These are phyloP conservation scores for Phaenicophaeus curvirostris DNA, from an alignment of 2,797 vertebrate genomes.

Conservation along the genomic window DNA sequence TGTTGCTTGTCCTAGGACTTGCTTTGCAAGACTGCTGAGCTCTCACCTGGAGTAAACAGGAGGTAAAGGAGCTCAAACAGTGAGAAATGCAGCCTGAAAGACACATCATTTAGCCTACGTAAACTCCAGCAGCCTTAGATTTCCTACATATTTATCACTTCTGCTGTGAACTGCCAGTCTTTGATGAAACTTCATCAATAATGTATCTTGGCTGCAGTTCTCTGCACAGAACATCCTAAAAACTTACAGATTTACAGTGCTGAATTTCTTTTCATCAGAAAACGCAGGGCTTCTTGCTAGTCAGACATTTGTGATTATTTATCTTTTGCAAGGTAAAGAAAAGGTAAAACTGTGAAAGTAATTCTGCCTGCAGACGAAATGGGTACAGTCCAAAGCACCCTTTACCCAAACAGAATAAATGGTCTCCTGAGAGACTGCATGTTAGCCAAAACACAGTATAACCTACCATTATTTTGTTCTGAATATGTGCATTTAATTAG, in stretches of 20 bases:
- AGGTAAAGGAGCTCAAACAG: not conserved
- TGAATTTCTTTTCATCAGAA: not conserved
- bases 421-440: not conserved
- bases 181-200: constrained; percentile 60
- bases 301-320: not conserved
- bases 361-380: not conserved
- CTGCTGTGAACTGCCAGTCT: constrained; percentile 20
- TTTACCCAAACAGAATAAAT: not conserved
- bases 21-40: not conserved
- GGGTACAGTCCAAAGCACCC: not conserved
- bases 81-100: not conserved
- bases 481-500: not conserved
- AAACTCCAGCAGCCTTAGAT: not conserved
- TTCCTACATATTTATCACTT: constrained; percentile 37
- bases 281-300: not conserved
- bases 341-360: not conserved
- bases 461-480: not conserved
- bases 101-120: not conserved
- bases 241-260: not conserved
- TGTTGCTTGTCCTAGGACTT: not conserved
- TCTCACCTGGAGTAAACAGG: not conserved
- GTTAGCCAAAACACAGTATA: not conserved
- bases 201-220: constrained; percentile 23
- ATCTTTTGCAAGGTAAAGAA: not conserved
- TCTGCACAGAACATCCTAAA: not conserved